Conservation (phyloP, 2,113 vertebrate genomes). For the Phocoena sinus region DNA sequence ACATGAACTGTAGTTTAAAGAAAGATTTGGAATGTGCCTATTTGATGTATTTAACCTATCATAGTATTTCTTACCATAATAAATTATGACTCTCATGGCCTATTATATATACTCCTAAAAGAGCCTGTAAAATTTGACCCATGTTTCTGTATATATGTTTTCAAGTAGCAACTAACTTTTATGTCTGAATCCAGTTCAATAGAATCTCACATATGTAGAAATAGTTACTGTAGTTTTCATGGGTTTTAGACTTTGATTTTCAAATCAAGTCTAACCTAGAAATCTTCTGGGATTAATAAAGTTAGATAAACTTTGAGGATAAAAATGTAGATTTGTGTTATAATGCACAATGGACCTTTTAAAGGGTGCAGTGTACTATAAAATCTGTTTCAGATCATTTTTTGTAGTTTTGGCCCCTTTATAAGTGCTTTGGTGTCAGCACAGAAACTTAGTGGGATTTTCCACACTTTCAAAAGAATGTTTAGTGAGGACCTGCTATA, state of each 20-base stretch:
- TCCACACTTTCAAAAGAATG: not conserved
- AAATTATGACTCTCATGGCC: not conserved
- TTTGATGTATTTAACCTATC: slow-evolving; percentile 6
- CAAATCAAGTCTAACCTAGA: slow-evolving; percentile 1
- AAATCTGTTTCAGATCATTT: not conserved
- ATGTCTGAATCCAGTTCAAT: not conserved
- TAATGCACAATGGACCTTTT: not conserved
- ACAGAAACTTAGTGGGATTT: not conserved
- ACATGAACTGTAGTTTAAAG: not conserved
- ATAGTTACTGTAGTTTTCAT: not conserved
- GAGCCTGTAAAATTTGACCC: not conserved
- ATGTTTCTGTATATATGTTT: slow-evolving; percentile 6
- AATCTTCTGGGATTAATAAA: not conserved
- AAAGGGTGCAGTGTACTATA: not conserved
- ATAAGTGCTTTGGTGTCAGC: not conserved
- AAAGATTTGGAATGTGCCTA: not conserved
- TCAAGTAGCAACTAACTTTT: slow-evolving; percentile 8
- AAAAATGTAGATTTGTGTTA: not conserved
- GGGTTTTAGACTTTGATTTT: slow-evolving; percentile 27
- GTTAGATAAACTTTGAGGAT: not conserved
- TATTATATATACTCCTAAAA: not conserved
- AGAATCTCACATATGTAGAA: not conserved
- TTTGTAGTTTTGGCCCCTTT: not conserved
- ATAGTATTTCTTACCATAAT: slow-evolving; percentile 20
- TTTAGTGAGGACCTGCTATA: not conserved